Percentiles rank a stretch among this genome's conserved stretches.
These are phyloP conservation scores for Monarcha castaneiventris DNA, from an alignment of 2,113 vertebrate species.

Conservation along the genomic window DNA sequence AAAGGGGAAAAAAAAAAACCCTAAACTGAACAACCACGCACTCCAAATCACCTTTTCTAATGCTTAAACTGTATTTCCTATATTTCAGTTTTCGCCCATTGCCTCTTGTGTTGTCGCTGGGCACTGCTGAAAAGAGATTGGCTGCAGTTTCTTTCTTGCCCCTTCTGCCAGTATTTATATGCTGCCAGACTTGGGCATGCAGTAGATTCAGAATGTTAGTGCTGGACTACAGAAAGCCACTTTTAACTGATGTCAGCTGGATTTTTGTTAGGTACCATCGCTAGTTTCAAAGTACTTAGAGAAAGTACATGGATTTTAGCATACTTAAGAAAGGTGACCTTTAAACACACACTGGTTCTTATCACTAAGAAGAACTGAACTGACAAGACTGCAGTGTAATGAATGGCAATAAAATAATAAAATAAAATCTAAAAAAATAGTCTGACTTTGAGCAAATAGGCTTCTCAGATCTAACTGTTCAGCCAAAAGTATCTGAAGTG, in stretches of 20 bases:
- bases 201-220: background rate
- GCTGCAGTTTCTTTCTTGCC: background rate
- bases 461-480: background rate
- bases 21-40: background rate
- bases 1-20: background rate
- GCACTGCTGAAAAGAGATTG: background rate
- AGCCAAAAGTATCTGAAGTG: background rate
- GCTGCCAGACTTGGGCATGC: background rate
- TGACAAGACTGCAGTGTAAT: background rate
- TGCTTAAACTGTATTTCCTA: background rate
- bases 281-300: background rate
- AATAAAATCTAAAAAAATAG: background rate
- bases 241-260: background rate
- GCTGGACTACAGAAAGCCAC: background rate
- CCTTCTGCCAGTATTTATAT: background rate
- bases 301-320: background rate
- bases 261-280: background rate
- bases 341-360: background rate
- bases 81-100: background rate
- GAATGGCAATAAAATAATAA: background rate
- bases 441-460: background rate
- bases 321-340: background rate
- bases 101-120: background rate
- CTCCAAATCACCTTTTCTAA: background rate
- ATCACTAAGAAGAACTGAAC: background rate